Percentiles rank a stretch among this genome's conserved stretches.
Conservation (phyloP, 2,797 vertebrate species). For the Pelochelys cantorii region DNA sequence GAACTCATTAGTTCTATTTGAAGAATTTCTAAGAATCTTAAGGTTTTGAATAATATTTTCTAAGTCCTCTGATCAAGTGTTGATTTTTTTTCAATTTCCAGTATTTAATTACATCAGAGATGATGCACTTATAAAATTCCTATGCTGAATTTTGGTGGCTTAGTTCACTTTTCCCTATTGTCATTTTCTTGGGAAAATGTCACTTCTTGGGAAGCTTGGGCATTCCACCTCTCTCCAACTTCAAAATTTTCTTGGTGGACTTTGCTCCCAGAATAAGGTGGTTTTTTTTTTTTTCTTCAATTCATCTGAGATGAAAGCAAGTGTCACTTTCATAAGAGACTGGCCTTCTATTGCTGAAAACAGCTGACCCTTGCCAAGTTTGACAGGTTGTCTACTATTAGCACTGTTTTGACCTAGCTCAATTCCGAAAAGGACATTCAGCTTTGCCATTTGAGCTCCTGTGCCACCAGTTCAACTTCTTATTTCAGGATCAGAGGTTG, state of each 20-base stretch:
- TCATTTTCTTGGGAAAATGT: background rate
- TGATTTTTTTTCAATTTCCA: background rate
- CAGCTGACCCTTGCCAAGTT: background rate
- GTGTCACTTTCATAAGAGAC: slow-evolving; percentile 9
- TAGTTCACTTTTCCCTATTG: background rate
- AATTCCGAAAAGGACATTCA: background rate
- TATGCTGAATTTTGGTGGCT: background rate
- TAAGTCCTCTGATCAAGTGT: background rate
- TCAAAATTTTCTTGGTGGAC: background rate
- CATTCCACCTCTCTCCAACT: background rate
- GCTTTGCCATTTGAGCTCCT: background rate
- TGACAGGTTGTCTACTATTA: background rate
- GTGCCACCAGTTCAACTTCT: background rate
- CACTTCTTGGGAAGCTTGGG: background rate
- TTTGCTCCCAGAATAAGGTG: background rate
- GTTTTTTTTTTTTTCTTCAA: too few species aligned
- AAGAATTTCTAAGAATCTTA: background rate
- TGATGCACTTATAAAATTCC: background rate
- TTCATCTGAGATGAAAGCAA: too few species aligned
- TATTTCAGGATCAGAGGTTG: background rate
- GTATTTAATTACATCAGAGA: background rate
- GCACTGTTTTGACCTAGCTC: background rate
- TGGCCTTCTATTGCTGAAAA: background rate
- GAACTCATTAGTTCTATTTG: background rate
- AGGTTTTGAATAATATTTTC: background rate